These are phyloP conservation scores for Mythimna loreyi DNA, from an alignment of 2,888 invertebrate genomes.

Conservation along the genomic window DNA sequence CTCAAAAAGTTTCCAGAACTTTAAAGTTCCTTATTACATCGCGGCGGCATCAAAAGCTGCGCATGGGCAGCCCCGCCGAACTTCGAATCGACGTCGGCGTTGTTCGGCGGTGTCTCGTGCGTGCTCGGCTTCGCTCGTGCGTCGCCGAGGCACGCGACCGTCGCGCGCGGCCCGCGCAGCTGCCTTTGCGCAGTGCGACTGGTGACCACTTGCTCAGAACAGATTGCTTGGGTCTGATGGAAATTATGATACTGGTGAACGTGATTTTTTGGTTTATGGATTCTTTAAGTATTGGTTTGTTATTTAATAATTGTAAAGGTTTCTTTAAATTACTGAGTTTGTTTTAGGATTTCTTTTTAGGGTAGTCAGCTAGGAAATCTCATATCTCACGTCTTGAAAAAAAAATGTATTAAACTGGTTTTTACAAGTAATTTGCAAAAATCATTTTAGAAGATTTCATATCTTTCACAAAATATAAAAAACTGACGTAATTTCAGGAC, in stretches of 20 bases:
- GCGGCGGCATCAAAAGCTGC: conserved; percentile 56
- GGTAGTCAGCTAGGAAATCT: too few species aligned
- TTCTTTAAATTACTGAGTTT: too few species aligned
- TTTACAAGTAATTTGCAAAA: too few species aligned
- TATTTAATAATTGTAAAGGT: not conserved
- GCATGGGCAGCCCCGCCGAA: conserved; percentile 45
- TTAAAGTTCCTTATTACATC: conserved; percentile 12
- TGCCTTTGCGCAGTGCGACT: conserved; percentile 65
- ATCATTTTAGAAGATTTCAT: not conserved
- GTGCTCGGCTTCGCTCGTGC: conserved; percentile 81
- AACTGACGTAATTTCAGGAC: too few species aligned
- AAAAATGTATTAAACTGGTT: too few species aligned
- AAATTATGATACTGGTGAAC: conserved; percentile 52
- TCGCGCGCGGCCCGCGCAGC: conserved; percentile 80
- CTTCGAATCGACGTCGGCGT: conserved; percentile 58
- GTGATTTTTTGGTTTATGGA: conserved; percentile 28
- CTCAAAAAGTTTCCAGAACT: conserved; percentile 7
- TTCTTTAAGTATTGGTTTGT: not conserved
- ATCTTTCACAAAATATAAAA: not conserved
- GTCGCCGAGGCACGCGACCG: conserved; percentile 85
- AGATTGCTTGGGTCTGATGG: conserved; percentile 76
- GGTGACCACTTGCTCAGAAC: conserved; percentile 82
- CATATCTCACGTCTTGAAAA: too few species aligned
- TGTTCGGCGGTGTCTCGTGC: conserved; percentile 71
- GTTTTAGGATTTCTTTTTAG: too few species aligned